These are phyloP conservation scores for Melanotaenia trifasciata DNA, from an alignment of 2,797 vertebrate genomes.

Conservation along the genomic window DNA sequence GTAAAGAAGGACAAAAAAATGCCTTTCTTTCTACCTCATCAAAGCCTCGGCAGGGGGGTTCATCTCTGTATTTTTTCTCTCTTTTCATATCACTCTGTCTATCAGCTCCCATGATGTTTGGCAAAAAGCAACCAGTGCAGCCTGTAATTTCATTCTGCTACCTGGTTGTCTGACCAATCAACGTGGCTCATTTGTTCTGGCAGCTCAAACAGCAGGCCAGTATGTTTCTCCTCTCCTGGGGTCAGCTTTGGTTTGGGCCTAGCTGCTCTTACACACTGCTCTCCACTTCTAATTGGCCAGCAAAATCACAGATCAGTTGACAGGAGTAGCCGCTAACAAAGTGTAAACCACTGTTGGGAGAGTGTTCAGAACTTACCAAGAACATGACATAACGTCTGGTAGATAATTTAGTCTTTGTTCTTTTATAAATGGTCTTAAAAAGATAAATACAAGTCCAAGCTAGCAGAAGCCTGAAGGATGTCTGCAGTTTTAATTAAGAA, in stretches of 20 bases:
- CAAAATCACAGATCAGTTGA: constrained; percentile 45
- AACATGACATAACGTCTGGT: constrained; percentile 20
- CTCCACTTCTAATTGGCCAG: constrained; percentile 64
- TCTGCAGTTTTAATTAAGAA: constrained; percentile 31
- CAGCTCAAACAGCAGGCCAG: constrained; percentile 19
- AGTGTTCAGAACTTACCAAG: constrained; percentile 5
- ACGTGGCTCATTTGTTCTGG: constrained; percentile 27
- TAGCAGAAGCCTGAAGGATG: neutral
- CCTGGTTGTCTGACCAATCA: constrained; percentile 56
- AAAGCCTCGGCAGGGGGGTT: constrained; percentile 43
- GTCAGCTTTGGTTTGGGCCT: constrained; percentile 27
- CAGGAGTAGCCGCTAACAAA: constrained; percentile 15
- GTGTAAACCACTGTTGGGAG: constrained; percentile 1
- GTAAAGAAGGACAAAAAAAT: constrained; percentile 50
- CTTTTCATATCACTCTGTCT: constrained; percentile 20
- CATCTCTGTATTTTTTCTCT: constrained; percentile 29
- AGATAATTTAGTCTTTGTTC: constrained; percentile 3
- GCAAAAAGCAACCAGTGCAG: constrained; percentile 43
- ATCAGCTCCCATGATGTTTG: constrained; percentile 47
- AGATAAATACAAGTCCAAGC: neutral
- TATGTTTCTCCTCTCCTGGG: constrained; percentile 15
- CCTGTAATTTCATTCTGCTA: constrained; percentile 34
- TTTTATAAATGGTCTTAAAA: neutral
- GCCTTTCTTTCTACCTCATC: constrained; percentile 39
- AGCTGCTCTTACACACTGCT: constrained; percentile 13